A percentile compares a stretch with the other conserved stretches of the same genome.
phyloP scores from a whole-genome alignment of 2,113 vertebrate genomes.

The mouse (Mus musculus) region DNA sequence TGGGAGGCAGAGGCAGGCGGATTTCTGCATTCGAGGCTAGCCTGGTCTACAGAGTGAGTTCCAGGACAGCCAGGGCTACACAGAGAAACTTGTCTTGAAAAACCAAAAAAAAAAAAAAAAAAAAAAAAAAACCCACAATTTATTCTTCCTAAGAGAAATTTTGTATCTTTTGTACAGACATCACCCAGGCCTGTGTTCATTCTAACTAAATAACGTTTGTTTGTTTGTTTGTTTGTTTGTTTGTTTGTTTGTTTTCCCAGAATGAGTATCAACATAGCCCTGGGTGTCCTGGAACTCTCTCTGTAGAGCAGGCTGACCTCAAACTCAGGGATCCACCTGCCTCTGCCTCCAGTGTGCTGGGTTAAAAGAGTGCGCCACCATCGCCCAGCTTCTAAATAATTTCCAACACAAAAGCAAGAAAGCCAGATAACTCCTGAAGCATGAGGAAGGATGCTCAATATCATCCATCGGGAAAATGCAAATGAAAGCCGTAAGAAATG shows the following conservation, averaged over 20 bases:
- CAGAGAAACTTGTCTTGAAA: too few species aligned
- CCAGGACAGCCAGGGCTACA: too few species aligned
- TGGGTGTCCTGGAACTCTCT: background rate
- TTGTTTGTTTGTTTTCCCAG: background rate
- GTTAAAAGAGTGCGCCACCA: background rate
- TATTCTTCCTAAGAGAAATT: background rate
- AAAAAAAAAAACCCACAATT: background rate
- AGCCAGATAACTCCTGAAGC: background rate
- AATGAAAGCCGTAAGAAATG: conserved; percentile 4
- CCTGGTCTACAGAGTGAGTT: too few species aligned
- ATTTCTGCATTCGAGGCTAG: too few species aligned
- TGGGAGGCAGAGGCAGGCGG: too few species aligned
- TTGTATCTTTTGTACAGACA: background rate
- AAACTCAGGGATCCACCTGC: background rate
- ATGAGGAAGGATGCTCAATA: background rate
- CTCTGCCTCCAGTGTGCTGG: background rate
- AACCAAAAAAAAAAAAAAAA: too few species aligned
- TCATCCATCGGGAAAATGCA: background rate
- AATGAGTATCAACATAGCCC: background rate
- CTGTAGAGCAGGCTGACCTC: background rate
- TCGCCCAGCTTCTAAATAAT: background rate
- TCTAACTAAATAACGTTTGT: background rate
- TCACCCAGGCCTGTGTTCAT: too few species aligned
- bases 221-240: background rate
- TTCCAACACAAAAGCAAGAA: background rate